These are phyloP conservation scores for Mercenaria mercenaria DNA, from an alignment of 1,140 invertebrate species.

Conservation along the genomic window DNA sequence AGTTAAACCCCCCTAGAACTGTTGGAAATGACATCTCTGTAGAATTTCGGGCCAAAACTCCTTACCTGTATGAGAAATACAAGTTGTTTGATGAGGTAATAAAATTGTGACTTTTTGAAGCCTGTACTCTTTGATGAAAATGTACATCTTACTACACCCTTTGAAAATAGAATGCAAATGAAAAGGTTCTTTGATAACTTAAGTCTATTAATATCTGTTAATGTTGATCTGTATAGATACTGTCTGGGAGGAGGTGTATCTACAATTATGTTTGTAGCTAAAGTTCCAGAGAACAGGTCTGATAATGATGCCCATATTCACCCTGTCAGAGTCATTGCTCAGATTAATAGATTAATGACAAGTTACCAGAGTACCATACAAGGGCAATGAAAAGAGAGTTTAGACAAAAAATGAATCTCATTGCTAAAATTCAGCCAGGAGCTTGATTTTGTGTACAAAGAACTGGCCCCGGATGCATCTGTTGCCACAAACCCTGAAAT, in stretches of 20 bases:
- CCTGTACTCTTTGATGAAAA: constrained; percentile 59
- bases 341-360: neutral
- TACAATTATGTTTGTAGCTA: neutral
- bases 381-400: constrained; percentile 34
- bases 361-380: constrained; percentile 63
- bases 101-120: neutral
- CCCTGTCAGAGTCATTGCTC: no score
- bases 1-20: neutral
- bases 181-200: constrained; percentile 49
- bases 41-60: neutral
- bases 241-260: constrained; percentile 1
- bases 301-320: no score
- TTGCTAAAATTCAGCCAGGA: constrained; percentile 37
- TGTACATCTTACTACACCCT: constrained; percentile 51
- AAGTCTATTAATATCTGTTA: constrained; percentile 4
- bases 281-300: neutral
- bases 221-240: constrained; percentile 30
- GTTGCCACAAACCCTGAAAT: constrained; percentile 38
- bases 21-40: constrained; percentile 2
- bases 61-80: neutral
- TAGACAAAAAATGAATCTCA: constrained; percentile 14
- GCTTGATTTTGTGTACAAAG: constrained; percentile 61
- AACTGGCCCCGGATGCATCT: constrained; percentile 61
- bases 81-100: neutral
- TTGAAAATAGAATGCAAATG: constrained; percentile 7